Conservation (phyloP, 2,888 invertebrate genomes). For the Agonopterix arenella region DNA sequence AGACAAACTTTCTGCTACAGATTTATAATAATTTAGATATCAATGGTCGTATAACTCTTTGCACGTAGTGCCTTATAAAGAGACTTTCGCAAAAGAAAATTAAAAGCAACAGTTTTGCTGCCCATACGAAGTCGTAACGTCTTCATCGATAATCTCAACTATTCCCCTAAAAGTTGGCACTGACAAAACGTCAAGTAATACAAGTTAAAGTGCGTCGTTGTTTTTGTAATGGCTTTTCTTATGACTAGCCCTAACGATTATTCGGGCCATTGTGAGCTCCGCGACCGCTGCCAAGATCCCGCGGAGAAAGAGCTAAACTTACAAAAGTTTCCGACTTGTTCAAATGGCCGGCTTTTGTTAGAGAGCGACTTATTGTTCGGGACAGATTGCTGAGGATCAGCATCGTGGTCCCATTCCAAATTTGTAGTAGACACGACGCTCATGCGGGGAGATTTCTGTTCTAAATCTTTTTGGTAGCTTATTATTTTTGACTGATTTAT, state of each 20-base stretch:
- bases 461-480: neutral
- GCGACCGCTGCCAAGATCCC: conserved; percentile 57
- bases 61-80: no score
- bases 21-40: no score
- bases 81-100: no score
- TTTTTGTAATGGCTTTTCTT: conserved; percentile 71
- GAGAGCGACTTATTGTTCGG: conserved; percentile 73
- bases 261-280: conserved; percentile 62
- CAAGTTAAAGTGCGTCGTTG: conserved; percentile 61
- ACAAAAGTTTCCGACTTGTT: conserved; percentile 75
- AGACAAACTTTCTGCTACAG: no score
- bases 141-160: no score
- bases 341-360: conserved; percentile 75
- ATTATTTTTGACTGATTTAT: neutral
- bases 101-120: no score
- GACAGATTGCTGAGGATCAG: conserved; percentile 73
- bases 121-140: no score
- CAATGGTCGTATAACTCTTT: no score
- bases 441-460: conserved; percentile 14
- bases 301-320: conserved; percentile 71
- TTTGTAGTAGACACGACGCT: conserved; percentile 39
- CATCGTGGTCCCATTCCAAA: conserved; percentile 43
- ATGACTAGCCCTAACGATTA: conserved; percentile 73
- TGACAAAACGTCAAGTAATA: conserved; percentile 62
- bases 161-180: conserved; percentile 34